phyloP scores from a whole-genome alignment of 2,888 invertebrate species.

The Herminia tarsipennalis region DNA sequence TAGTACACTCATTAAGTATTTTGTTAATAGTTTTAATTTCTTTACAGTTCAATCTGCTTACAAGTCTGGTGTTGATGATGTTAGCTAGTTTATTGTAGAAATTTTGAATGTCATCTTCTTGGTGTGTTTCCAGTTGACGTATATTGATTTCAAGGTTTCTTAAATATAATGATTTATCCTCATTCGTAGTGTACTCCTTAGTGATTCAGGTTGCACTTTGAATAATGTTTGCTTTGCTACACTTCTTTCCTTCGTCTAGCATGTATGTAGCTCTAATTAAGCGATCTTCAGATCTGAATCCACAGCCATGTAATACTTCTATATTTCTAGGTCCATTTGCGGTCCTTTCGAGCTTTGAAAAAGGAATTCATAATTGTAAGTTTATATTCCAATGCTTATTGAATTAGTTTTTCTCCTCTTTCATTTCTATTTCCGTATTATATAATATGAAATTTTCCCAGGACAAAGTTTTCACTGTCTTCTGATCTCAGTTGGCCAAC shows the following conservation, averaged over 20 bases:
- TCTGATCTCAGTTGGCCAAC: slow-evolving; percentile 14
- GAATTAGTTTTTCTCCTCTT: slow-evolving; percentile 4
- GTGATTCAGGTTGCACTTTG: background rate
- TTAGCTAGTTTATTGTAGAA: background rate
- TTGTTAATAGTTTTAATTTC: background rate
- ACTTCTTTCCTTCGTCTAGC: background rate
- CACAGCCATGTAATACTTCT: background rate
- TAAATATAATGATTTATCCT: background rate
- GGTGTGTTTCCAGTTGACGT: background rate
- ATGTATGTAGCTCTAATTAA: background rate
- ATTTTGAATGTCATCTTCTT: background rate
- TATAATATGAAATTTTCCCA: slow-evolving; percentile 23
- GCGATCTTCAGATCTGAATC: background rate
- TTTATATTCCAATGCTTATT: slow-evolving; percentile 2
- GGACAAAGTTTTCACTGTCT: background rate
- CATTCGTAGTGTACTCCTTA: background rate
- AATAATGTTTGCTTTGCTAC: background rate
- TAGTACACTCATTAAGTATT: background rate
- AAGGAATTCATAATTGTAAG: no score
- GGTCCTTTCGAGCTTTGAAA: no score
- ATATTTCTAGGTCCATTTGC: slow-evolving; percentile 5
- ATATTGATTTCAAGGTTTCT: background rate
- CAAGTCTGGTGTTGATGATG: background rate
- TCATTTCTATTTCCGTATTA: slow-evolving; percentile 25
- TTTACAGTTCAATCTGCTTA: background rate